phyloP scores from a whole-genome alignment of 2,888 invertebrate genomes.

The Cantharis rustica region DNA sequence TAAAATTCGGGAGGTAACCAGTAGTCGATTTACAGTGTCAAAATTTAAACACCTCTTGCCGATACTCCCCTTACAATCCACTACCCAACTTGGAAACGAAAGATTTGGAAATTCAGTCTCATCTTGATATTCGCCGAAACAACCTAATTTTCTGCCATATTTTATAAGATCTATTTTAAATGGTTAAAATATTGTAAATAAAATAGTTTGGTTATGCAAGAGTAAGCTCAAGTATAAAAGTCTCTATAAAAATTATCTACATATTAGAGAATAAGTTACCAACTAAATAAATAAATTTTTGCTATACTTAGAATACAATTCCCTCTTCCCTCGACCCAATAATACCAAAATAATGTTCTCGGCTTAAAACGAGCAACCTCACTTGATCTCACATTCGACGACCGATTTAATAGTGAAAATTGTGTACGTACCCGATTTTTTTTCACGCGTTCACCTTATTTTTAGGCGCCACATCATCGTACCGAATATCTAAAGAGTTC shows the following conservation, averaged over 20 bases:
- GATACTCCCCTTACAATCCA: too few species aligned
- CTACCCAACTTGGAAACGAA: neutral
- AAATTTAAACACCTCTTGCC: too few species aligned
- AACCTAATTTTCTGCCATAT: neutral
- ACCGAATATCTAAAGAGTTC: slow-evolving; percentile 49
- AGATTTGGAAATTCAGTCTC: neutral
- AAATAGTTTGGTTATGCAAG: neutral
- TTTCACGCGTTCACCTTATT: slow-evolving; percentile 37
- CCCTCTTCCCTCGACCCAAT: neutral
- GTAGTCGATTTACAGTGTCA: too few species aligned
- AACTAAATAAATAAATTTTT: neutral
- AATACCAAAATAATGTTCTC: neutral
- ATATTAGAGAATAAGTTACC: neutral
- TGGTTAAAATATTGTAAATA: neutral
- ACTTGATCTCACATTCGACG: neutral
- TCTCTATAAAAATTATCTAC: neutral
- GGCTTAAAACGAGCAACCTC: neutral
- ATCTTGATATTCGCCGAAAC: neutral
- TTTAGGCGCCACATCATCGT: slow-evolving; percentile 48
- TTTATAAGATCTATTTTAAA: neutral
- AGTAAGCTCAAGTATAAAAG: neutral
- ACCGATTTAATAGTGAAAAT: neutral
- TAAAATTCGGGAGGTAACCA: too few species aligned
- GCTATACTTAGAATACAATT: neutral
- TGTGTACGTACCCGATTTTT: neutral